These are phyloP conservation scores for Clistopyga incitator DNA, from an alignment of 2,888 invertebrate genomes.

Conservation along the genomic window DNA sequence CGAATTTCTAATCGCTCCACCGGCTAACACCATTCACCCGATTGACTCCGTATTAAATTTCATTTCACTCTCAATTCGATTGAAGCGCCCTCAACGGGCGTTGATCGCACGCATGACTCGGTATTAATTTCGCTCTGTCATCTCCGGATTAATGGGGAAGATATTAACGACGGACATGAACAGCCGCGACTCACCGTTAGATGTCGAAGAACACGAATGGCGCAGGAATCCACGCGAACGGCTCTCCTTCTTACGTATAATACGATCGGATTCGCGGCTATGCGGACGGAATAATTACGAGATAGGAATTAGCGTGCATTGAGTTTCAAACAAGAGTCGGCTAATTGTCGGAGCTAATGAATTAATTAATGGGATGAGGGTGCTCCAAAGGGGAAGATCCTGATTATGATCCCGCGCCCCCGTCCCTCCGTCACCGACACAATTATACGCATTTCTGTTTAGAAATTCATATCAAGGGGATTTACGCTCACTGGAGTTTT, in stretches of 20 bases:
- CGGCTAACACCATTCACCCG: conserved; percentile 9
- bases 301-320: conserved; percentile 74
- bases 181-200: conserved; percentile 6
- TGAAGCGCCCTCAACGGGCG: background rate
- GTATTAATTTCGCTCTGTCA: conserved; percentile 30
- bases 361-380: conserved; percentile 76
- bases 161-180: conserved; percentile 2
- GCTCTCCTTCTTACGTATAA: conserved; percentile 32
- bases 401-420: conserved; percentile 47
- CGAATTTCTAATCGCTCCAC: background rate
- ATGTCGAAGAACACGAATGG: conserved; percentile 18
- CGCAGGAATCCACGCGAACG: conserved; percentile 39
- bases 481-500: conserved; percentile 43
- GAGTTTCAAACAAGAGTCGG: conserved; percentile 72
- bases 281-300: conserved; percentile 76
- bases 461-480: conserved; percentile 65
- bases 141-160: conserved; percentile 13
- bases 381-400: conserved; percentile 42
- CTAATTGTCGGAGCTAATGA: conserved; percentile 76
- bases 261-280: conserved; percentile 70
- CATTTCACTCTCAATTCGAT: conserved; percentile 4
- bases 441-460: conserved; percentile 40
- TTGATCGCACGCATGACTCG: background rate
- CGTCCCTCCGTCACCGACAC: background rate
- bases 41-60: conserved; percentile 6